Percentiles rank a stretch among this genome's conserved stretches.
These are phyloP conservation scores for Contarinia nasturtii DNA, from an alignment of 1,140 invertebrate species.

Conservation along the genomic window DNA sequence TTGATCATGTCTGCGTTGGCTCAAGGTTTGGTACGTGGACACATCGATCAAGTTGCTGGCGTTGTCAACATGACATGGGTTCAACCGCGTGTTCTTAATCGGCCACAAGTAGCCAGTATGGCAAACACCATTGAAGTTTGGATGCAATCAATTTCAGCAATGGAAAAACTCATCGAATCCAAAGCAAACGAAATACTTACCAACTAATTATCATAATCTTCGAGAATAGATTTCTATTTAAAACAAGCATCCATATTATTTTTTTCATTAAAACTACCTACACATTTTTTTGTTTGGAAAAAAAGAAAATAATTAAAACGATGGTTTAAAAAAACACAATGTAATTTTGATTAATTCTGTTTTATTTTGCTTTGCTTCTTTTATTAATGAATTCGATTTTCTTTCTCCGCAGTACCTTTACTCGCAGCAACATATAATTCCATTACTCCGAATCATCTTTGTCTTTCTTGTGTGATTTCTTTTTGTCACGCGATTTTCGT, in stretches of 20 bases:
- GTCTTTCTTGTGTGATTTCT: slow-evolving; percentile 39
- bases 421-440: neutral
- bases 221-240: no score
- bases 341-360: no score
- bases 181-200: slow-evolving; percentile 72
- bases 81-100: slow-evolving; percentile 75
- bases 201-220: slow-evolving; percentile 11
- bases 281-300: no score
- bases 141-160: slow-evolving; percentile 64
- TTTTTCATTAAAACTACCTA: no score
- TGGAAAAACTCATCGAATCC: slow-evolving; percentile 63
- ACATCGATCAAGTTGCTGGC: slow-evolving; percentile 78
- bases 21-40: slow-evolving; percentile 82
- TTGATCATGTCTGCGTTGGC: slow-evolving; percentile 96
- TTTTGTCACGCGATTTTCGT: slow-evolving; percentile 31
- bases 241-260: no score
- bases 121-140: slow-evolving; percentile 56
- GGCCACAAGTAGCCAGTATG: slow-evolving; percentile 55
- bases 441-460: slow-evolving; percentile 36
- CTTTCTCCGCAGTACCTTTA: no score
- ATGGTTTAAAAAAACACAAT: no score
- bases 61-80: slow-evolving; percentile 76
- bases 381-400: no score
- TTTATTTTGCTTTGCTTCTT: no score
- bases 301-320: no score